Evolutionary conservation across 2,113 vertebrate genomes (phyloP).

Genomic region (Corapipo altera): DNA sequence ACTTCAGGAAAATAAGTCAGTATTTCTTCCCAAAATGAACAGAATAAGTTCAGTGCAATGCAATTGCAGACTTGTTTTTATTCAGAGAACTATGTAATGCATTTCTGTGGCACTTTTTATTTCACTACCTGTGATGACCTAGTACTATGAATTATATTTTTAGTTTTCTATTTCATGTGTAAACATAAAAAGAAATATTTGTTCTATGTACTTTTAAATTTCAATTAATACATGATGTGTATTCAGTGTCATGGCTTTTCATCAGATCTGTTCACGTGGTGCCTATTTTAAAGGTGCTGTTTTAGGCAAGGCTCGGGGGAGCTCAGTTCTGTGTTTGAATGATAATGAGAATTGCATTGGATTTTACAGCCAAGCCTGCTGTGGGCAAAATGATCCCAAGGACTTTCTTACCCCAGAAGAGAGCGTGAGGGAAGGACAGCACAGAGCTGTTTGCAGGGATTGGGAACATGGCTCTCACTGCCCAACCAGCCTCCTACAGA

Average conservation of each 20-base stretch:
- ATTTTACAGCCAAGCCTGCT: constrained; percentile 9
- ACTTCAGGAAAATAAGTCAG: not conserved
- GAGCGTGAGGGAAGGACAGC: not conserved
- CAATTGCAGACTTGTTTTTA: not conserved
- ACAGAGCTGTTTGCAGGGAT: not conserved
- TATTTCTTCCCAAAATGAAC: not conserved
- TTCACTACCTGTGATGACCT: not conserved
- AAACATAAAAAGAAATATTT: not conserved
- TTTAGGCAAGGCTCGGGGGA: constrained; percentile 16
- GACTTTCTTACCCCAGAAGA: constrained; percentile 42
- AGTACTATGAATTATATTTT: not conserved
- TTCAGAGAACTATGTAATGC: not conserved
- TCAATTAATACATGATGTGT: not conserved
- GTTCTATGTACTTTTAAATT: not conserved
- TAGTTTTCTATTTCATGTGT: not conserved
- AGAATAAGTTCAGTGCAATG: not conserved
- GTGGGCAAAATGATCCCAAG: constrained; percentile 26
- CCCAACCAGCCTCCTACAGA: not conserved
- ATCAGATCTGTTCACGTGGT: not conserved
- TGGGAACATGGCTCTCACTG: not conserved
- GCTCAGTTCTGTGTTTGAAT: not conserved
- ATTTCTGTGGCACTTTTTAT: constrained; percentile 27
- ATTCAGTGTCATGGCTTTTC: not conserved
- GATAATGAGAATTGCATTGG: constrained; percentile 3
- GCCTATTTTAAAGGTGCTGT: constrained; percentile 33